Evolutionary conservation across 2,888 invertebrate genomes (phyloP), one percentile per base, ranked within the genome.

Genomic region (Kryphioiulus occultus): DNA sequence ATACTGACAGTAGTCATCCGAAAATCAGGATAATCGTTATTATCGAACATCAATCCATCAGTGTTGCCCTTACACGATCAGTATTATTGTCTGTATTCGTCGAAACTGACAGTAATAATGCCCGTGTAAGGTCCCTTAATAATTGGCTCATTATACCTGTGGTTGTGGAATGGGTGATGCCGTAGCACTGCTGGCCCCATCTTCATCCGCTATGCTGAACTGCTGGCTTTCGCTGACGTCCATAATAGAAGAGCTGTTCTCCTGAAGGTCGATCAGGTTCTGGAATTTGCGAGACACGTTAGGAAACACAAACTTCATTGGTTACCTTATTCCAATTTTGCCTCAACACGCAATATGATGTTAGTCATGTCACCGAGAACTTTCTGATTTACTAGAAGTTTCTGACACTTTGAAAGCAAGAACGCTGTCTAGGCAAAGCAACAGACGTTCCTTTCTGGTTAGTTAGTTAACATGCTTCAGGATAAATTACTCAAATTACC

Each of bases 201-300:
- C 86, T 47, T 86, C 86, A 32, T 86, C 86, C 30, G 47, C 53
- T 35, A 86, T 86, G 19, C 86, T 86, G 30, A 86, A 86, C 59
- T 44, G 53, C 47, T 86, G 42, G 53, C 53, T 86, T 53, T 86
- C 86, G 12, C 12, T 35, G 1, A 78, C 78, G 78, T 78, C 78
- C 78, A 78, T 78, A 1, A 78, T 78, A 1, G 78, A 78, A 1
- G 85, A 42, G 22, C 85, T 47, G 44, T 85, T 85, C 15, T 86
- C 86, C 12, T 53, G 86, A 12, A 86, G 86, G n/a, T 86, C 86
- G 53, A 86, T 86, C 15, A 86, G 53, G 17, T 86, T 86, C 86
- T 86, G 44, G n/a, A 85, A 85, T 15, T 3, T n/a, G 39, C 19
- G 39, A 39, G 44, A 5, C 26, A 85, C 22, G 26, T 5, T 47